Percentiles rank a stretch among this genome's conserved stretches.
Conservation (phyloP, 1,140 invertebrate genomes). For the Cydia fagiglandana region DNA sequence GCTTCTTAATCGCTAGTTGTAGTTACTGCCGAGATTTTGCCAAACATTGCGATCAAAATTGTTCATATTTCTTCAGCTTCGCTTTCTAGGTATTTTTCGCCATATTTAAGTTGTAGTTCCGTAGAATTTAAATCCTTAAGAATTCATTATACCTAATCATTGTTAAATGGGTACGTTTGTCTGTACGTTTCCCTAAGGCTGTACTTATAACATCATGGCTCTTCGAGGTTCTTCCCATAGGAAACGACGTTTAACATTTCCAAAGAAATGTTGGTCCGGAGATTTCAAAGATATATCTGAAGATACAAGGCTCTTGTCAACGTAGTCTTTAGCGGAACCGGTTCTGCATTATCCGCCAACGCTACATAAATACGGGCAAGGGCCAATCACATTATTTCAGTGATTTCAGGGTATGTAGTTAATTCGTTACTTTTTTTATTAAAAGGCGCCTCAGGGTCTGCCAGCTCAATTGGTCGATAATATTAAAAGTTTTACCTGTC, state of each 20-base stretch:
- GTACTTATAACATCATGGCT: too few relatives aligned
- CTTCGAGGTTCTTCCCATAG: too few relatives aligned
- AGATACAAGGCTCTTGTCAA: background rate
- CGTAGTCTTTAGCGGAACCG: background rate
- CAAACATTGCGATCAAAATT: background rate
- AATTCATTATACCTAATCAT: background rate
- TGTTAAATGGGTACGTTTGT: too few relatives aligned
- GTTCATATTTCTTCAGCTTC: too few relatives aligned
- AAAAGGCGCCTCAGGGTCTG: too few relatives aligned
- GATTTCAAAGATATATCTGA: background rate
- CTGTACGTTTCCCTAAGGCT: too few relatives aligned
- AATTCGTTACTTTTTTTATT: too few relatives aligned
- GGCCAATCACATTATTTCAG: background rate
- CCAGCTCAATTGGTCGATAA: too few relatives aligned
- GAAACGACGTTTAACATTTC: too few relatives aligned
- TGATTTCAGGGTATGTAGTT: background rate
- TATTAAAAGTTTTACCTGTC: too few relatives aligned
- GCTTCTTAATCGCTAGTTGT: conserved; percentile 30
- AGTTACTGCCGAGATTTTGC: background rate
- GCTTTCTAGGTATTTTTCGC: background rate
- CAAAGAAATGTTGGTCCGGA: too few relatives aligned
- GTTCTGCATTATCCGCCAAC: background rate
- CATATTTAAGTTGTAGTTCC: background rate
- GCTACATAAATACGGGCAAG: background rate
- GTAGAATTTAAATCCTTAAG: background rate